A percentile compares a stretch with the other conserved stretches of the same genome.
phyloP scores from a whole-genome alignment of 2,113 vertebrate genomes.

The Halichoerus grypus region DNA sequence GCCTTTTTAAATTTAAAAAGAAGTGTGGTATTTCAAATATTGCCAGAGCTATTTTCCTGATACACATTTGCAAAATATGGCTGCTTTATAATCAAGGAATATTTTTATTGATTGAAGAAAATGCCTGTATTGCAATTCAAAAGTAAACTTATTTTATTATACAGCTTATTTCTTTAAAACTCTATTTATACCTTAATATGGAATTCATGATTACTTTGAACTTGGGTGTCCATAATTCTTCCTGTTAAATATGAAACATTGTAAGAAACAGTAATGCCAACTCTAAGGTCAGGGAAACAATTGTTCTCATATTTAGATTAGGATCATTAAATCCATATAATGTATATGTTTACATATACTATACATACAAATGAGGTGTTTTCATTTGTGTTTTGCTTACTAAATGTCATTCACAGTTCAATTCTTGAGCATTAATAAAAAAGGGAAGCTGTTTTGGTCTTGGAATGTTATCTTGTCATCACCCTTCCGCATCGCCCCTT shows the following conservation, averaged over 20 bases:
- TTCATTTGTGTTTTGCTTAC: slow-evolving; percentile 59
- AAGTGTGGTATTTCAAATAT: slow-evolving; percentile 79
- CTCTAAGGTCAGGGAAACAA: neutral
- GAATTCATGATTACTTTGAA: slow-evolving; percentile 64
- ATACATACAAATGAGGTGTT: neutral
- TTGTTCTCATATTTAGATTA: slow-evolving; percentile 35
- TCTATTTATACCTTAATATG: slow-evolving; percentile 82
- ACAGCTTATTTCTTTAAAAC: slow-evolving; percentile 73
- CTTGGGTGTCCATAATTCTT: slow-evolving; percentile 59
- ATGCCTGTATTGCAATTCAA: slow-evolving; percentile 82
- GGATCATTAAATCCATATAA: slow-evolving; percentile 31
- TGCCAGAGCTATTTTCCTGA: slow-evolving; percentile 86
- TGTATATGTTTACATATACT: slow-evolving; percentile 42
- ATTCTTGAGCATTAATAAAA: slow-evolving; percentile 78
- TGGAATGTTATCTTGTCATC: slow-evolving; percentile 35
- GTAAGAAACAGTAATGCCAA: neutral
- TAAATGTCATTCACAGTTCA: slow-evolving; percentile 58
- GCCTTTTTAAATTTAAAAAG: slow-evolving; percentile 73
- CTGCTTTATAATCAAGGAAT: slow-evolving; percentile 81
- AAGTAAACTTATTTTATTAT: slow-evolving; percentile 84
- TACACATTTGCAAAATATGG: slow-evolving; percentile 80
- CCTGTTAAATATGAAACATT: slow-evolving; percentile 36
- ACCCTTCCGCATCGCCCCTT: neutral
- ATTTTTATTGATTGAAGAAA: slow-evolving; percentile 83
- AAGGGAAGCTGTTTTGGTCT: slow-evolving; percentile 65